Percentiles rank a stretch among this genome's conserved stretches.
Conservation (phyloP, 2,888 invertebrate genomes). For the Heteromyza rotundicornis region DNA sequence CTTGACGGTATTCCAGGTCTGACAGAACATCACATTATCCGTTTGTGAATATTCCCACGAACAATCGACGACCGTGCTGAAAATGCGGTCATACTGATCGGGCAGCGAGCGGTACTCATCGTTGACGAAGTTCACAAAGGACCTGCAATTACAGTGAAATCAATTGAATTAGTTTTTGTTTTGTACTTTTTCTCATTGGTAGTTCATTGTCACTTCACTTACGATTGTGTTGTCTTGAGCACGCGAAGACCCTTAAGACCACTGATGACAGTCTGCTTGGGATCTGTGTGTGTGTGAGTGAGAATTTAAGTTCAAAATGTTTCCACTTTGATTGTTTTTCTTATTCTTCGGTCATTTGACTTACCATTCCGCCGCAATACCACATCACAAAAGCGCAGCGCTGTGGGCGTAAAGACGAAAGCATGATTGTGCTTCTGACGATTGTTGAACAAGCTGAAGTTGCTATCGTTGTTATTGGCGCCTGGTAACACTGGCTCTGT, state of each 20-base stretch:
- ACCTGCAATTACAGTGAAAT: too few relatives aligned
- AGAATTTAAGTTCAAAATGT: neutral
- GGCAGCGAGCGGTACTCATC: slow-evolving; percentile 80
- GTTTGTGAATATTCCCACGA: slow-evolving; percentile 76
- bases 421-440: slow-evolving; percentile 75
- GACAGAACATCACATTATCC: slow-evolving; percentile 72
- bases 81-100: slow-evolving; percentile 76
- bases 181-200: too few relatives aligned
- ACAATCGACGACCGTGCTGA: slow-evolving; percentile 76
- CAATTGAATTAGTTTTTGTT: too few relatives aligned
- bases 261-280: slow-evolving; percentile 68
- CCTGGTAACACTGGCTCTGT: slow-evolving; percentile 33
- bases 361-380: slow-evolving; percentile 72
- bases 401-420: slow-evolving; percentile 74
- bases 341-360: slow-evolving; percentile 36
- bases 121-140: slow-evolving; percentile 79
- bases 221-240: slow-evolving; percentile 80
- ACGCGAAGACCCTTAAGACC: slow-evolving; percentile 75
- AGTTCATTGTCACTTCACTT: too few relatives aligned
- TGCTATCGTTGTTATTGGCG: slow-evolving; percentile 13
- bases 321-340: neutral
- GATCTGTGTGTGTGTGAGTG: slow-evolving; percentile 59
- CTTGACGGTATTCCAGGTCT: slow-evolving; percentile 74
- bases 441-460: slow-evolving; percentile 41
- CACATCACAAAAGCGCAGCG: slow-evolving; percentile 73